Conservation (phyloP, 2,113 vertebrate species). For the Callospermophilus lateralis region DNA sequence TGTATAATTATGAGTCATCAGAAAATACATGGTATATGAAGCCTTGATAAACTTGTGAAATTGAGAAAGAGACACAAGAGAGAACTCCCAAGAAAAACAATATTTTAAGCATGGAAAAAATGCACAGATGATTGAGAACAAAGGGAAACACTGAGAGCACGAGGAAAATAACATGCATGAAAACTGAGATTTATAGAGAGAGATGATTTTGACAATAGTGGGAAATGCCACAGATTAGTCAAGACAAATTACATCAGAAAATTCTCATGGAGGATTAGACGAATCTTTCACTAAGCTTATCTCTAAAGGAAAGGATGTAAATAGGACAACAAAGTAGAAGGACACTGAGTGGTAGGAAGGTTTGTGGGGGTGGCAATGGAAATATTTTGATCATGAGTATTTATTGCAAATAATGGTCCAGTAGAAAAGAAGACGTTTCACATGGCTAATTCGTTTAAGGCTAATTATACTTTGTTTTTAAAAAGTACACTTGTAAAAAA, state of each 20-base stretch:
- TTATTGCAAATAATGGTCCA: slow-evolving; percentile 19
- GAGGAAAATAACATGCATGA: not conserved
- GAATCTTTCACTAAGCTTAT: not conserved
- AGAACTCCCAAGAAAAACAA: not conserved
- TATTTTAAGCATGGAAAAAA: not conserved
- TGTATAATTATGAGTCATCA: not conserved
- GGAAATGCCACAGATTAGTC: not conserved
- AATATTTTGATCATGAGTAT: not conserved
- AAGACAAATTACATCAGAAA: not conserved
- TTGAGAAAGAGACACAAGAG: not conserved
- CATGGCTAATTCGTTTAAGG: not conserved
- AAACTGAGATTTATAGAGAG: not conserved
- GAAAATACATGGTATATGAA: slow-evolving; percentile 13
- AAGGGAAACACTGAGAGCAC: not conserved
- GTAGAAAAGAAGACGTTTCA: not conserved
- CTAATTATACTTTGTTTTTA: not conserved
- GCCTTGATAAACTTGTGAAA: not conserved
- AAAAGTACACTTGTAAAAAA: not conserved
- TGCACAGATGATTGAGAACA: not conserved
- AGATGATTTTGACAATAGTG: not conserved
- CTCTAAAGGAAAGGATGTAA: not conserved
- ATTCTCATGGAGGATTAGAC: not conserved
- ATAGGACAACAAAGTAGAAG: not conserved
- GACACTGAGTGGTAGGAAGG: not conserved
- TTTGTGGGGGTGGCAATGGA: not conserved